Base-by-base conservation (phyloP, 2,797 vertebrate species). In the Podarcis siculus region DNA sequence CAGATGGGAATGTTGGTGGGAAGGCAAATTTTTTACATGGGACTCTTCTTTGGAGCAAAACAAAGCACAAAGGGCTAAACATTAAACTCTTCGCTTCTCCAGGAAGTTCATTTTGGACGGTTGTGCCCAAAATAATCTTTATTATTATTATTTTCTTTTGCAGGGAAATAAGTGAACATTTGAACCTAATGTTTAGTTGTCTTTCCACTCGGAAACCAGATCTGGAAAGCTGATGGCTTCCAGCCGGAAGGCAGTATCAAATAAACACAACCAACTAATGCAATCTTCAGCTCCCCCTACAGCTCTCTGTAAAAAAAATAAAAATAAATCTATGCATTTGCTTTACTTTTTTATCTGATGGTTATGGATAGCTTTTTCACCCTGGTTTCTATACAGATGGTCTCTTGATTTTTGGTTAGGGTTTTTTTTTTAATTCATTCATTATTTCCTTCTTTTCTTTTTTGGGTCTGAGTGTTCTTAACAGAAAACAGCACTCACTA, bases 101-200 rank as follows among this genome's bases (percentile, higher is more conserved):
- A 93, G 94, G 95, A 94, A 94, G 91, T 94, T 96, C 93, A 94
- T 91, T 85, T 94, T 92, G 93, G 94, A 92, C 78, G 82, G 82
- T 87, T 91, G 72, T 27, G 89, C 83, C 83, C 88, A 89, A 93
- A 61, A 37, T 88, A 92, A 92, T 94, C 83, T 5, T 1, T 79
- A 87, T 75, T 73, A 86, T 32, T 32, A 2, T 23, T 17, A 27
- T 61, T 17, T 61, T 17, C 84, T n/a, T n/a, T 35, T 9, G 3
- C n/a, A 72, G 87, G 79, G 92, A 94, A 95, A 88, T 81, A 92
- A 80, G 58, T 91, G 93, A 95, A 93, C 94, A 91, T 95, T 93
- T 95, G 94, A 95, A 89, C 92, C 75, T 79, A 61, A 84, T 25
- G 64, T 35, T 86, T 85, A 91, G 0, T 87, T 86, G 86, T 82